A percentile compares a stretch with the other conserved stretches of the same genome.
phyloP scores from a whole-genome alignment of 2,797 vertebrate species.

The Myripristis murdjan region DNA sequence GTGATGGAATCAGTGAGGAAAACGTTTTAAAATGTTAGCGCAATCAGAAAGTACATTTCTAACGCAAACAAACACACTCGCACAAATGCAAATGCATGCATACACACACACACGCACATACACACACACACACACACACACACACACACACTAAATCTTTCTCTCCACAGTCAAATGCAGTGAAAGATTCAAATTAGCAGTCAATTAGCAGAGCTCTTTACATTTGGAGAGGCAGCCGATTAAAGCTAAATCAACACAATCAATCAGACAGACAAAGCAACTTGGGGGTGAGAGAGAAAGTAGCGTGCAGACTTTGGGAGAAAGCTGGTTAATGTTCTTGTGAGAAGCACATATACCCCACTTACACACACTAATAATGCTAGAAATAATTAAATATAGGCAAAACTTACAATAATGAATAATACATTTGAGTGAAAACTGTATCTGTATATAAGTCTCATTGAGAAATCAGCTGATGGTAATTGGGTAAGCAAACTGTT shows the following conservation, averaged over 20 bases:
- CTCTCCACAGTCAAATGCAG: not conserved
- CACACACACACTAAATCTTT: not conserved
- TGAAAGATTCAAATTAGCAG: constrained; percentile 34
- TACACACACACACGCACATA: not conserved
- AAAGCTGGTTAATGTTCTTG: not conserved
- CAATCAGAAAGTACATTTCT: too few relatives aligned
- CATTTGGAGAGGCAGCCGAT: constrained; percentile 28
- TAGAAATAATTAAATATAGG: not conserved
- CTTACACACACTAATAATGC: not conserved
- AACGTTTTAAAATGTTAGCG: not conserved
- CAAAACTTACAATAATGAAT: not conserved
- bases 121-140: not conserved
- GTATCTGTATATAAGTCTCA: too few relatives aligned
- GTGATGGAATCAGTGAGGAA: not conserved
- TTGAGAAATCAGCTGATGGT: too few relatives aligned
- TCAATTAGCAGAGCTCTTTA: constrained; percentile 27
- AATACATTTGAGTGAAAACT: too few relatives aligned
- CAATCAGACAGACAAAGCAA: not conserved
- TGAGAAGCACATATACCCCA: not conserved
- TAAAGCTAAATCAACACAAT: constrained; percentile 28
- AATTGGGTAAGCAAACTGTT: too few relatives aligned
- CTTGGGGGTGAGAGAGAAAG: not conserved
- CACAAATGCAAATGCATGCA: too few relatives aligned
- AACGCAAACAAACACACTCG: not conserved
- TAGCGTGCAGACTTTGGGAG: not conserved